phyloP scores from a whole-genome alignment of 2,797 vertebrate species.

The Adrianichthys oophorus region DNA sequence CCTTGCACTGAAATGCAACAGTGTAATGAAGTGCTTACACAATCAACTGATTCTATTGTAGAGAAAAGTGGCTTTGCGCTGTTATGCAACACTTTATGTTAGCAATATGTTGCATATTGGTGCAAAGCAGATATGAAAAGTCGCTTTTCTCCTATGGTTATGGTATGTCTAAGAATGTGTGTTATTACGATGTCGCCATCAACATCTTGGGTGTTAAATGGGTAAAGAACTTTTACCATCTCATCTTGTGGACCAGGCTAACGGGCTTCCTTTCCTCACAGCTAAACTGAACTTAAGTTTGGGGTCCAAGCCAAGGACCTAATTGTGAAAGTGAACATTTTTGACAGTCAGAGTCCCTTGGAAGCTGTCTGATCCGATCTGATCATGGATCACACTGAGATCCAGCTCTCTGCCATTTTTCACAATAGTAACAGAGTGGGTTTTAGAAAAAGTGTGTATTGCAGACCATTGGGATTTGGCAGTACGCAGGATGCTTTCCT shows the following conservation, averaged over 20 bases:
- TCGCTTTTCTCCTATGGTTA: too few relatives aligned
- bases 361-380: conserved; percentile 20
- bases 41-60: too few relatives aligned
- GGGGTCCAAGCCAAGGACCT: conserved; percentile 68
- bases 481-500: conserved; percentile 48
- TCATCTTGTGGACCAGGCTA: conserved; percentile 37
- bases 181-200: too few relatives aligned
- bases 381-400: conserved; percentile 28
- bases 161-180: too few relatives aligned
- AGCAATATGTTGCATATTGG: too few relatives aligned
- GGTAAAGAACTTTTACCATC: conserved; percentile 28
- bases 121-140: too few relatives aligned
- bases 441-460: conserved; percentile 46
- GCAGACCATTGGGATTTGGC: conserved; percentile 59
- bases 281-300: conserved; percentile 22
- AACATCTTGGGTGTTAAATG: neutral
- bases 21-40: too few relatives aligned
- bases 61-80: too few relatives aligned
- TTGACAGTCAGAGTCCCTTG: conserved; percentile 32
- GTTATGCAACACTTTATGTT: too few relatives aligned
- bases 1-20: too few relatives aligned
- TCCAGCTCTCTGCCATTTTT: conserved; percentile 8
- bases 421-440: conserved; percentile 22
- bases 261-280: conserved; percentile 30
- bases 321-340: conserved; percentile 33